Evolutionary conservation across 2,888 invertebrate genomes (phyloP), one percentile per base, ranked within the genome.

Genomic region (Cephalotes varians): DNA sequence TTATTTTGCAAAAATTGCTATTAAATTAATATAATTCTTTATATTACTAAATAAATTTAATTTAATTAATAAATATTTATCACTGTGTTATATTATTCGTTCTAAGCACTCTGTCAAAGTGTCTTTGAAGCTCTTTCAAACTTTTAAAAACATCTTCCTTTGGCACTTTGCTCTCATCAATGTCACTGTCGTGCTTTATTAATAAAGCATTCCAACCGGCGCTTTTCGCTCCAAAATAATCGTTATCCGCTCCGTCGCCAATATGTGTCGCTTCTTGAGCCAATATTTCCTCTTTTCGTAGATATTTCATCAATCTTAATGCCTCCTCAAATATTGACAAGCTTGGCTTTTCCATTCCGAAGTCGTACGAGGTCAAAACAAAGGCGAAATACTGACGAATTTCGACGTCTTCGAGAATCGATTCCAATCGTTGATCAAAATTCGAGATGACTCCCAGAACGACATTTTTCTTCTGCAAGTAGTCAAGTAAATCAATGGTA

Each of bases 401-500:
- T 79, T 96, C 96, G 51, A 97, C 95, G 90, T 96, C 96, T 18
- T 95, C 90, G 74, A 99, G 95, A 85, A 98, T 96, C 6, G 95
- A 95, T 83, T 96, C 95, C 2, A 99, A 95, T 44, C 98, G 95
- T 44, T 98, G 97, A 95, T 99, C 99, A 95, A 97, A 98, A 95
- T 99, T 99, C 7, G 98, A 98, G 88, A 99, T 96, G 0, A 98
- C 96, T 3, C 98, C 98, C 60, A 98, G 89, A 15, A 91, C 58
- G n/a, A 94, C 58, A 34, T 94, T 94, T 76, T 94, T 95, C 15
- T 93, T 93, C 84, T 94, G 95, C 9, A 98, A 94, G 84, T 95
- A 95, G 34, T 96, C 94, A 1, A 98, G 95, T n/a, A 98, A 94
- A 80, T 96, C 96, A 12, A 95, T 92, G 31, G 96, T 95, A 21